Conservation (phyloP, 2,797 vertebrate species). For the Champsocephalus esox region DNA sequence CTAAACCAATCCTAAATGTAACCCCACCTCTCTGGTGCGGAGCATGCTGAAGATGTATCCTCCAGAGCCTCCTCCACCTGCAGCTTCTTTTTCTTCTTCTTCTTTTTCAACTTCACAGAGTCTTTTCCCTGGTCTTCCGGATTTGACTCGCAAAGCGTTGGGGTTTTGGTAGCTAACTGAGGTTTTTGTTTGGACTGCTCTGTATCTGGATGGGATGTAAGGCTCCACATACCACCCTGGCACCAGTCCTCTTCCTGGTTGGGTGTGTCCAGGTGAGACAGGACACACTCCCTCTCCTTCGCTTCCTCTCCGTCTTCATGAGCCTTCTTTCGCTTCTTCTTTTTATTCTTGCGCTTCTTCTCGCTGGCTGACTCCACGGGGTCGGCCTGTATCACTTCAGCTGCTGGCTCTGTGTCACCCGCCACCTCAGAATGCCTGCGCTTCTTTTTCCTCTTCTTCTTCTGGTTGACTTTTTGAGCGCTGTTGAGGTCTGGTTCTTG, state of each 20-base stretch:
- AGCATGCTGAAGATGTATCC: conserved; percentile 21
- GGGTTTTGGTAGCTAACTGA: neutral
- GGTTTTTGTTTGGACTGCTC: conserved; percentile 35
- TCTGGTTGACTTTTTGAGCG: conserved; percentile 48
- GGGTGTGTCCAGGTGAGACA: conserved; percentile 63
- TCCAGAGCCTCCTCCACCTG: conserved; percentile 52
- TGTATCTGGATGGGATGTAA: conserved; percentile 40
- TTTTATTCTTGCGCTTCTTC: conserved; percentile 78
- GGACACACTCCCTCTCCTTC: conserved; percentile 40
- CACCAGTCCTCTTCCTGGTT: conserved; percentile 84
- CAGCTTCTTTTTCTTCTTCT: conserved; percentile 72
- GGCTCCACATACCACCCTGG: conserved; percentile 81
- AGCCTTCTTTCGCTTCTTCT: conserved; percentile 77
- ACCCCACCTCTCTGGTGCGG: conserved; percentile 71
- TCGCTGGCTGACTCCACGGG: conserved; percentile 19
- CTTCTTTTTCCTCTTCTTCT: conserved; percentile 84
- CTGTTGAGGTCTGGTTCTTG: conserved; percentile 49
- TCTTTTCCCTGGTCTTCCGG: conserved; percentile 30
- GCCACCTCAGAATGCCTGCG: conserved; percentile 75
- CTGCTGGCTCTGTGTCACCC: conserved; percentile 10
- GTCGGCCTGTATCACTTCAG: conserved; percentile 4
- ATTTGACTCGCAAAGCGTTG: conserved; percentile 5
- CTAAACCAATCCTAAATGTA: neutral
- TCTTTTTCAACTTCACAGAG: conserved; percentile 69
- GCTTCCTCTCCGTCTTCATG: conserved; percentile 19